Percentiles rank a stretch among this genome's conserved stretches.
Conservation (phyloP, 2,113 vertebrate genomes). For the Festucalex cinctus region DNA sequence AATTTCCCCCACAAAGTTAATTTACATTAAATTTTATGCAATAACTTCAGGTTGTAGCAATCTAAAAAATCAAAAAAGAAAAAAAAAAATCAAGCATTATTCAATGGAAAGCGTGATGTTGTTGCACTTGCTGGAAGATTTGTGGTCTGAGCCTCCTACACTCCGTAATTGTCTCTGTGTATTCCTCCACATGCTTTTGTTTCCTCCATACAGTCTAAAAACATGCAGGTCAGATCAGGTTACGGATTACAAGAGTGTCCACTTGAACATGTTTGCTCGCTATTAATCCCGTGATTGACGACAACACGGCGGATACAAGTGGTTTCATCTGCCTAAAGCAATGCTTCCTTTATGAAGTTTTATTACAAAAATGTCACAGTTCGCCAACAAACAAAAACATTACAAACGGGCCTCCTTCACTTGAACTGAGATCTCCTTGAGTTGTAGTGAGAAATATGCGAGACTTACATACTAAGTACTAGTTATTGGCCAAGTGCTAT, state of each 20-base stretch:
- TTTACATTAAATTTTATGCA: neutral
- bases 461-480: neutral
- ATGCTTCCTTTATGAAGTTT: neutral
- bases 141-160: neutral
- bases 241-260: conserved; percentile 29
- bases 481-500: neutral
- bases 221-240: conserved; percentile 20
- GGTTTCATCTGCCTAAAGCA: neutral
- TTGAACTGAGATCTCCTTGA: neutral
- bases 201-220: conserved; percentile 11
- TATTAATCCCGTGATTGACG: conserved; percentile 45
- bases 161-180: neutral
- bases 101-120: neutral
- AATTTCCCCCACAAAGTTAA: neutral
- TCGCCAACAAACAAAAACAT: too few species aligned
- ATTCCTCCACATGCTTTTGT: conserved; percentile 7
- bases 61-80: too few species aligned
- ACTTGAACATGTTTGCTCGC: conserved; percentile 5
- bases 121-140: neutral
- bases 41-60: neutral
- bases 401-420: too few species aligned
- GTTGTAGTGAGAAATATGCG: neutral
- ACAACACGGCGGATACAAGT: conserved; percentile 12
- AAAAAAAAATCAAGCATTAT: too few species aligned
- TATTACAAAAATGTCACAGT: too few species aligned